Percentiles rank a stretch among this genome's conserved stretches.
Conservation (phyloP, 2,113 vertebrate species). For the Probosciger aterrimus region DNA sequence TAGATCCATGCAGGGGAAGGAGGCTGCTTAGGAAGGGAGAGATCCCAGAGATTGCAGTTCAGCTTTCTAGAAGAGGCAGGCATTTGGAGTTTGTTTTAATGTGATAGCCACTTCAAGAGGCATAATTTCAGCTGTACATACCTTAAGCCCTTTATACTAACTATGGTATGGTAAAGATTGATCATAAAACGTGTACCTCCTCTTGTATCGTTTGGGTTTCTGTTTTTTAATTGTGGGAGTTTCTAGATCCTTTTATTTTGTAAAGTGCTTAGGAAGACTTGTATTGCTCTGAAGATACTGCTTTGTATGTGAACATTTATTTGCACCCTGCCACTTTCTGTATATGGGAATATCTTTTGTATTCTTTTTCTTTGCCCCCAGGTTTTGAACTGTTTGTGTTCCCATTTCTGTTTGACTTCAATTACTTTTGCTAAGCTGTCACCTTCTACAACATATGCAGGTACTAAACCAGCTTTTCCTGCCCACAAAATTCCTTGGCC, state of each 20-base stretch:
- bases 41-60: not conserved
- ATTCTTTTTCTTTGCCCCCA: not conserved
- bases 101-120: not conserved
- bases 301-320: conserved; percentile 51
- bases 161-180: not conserved
- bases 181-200: conserved; percentile 1
- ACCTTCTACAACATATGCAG: not conserved
- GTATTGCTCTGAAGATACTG: conserved; percentile 12
- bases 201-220: not conserved
- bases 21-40: not conserved
- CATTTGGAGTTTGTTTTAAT: not conserved
- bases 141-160: conserved; percentile 28
- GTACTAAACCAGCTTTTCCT: conserved; percentile 11
- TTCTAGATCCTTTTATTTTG: conserved; percentile 33
- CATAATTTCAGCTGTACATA: conserved; percentile 31
- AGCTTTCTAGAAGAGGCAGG: not conserved
- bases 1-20: not conserved
- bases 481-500: not conserved
- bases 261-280: conserved; percentile 34
- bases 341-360: conserved; percentile 34
- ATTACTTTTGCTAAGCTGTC: not conserved
- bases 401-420: conserved; percentile 7
- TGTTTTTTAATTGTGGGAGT: not conserved
- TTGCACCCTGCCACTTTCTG: conserved; percentile 56
- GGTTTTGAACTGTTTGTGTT: conserved; percentile 37